Conservation (phyloP, 2,113 vertebrate species). For the Cebus imitator region DNA sequence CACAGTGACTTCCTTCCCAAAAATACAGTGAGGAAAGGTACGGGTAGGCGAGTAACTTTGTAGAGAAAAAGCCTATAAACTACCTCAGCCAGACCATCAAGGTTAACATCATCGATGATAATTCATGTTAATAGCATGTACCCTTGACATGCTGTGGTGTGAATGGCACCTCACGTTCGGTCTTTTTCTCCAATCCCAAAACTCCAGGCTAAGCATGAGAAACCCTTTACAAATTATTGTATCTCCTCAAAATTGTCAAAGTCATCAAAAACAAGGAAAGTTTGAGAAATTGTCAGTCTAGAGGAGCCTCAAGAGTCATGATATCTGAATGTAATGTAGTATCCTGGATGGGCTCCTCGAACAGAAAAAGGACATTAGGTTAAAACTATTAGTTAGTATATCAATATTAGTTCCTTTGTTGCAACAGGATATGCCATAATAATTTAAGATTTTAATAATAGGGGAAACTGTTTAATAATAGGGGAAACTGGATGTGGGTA, state of each 20-base stretch:
- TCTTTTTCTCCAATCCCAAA: background rate
- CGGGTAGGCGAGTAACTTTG: rapidly evolving
- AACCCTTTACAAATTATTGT: background rate
- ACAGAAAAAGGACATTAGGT: background rate
- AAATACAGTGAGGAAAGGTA: background rate
- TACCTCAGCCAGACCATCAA: background rate
- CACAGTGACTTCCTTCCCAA: background rate
- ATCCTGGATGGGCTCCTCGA: background rate
- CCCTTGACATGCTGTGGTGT: background rate
- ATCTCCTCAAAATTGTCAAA: background rate
- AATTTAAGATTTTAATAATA: background rate
- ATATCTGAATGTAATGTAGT: background rate
- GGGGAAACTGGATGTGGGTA: background rate
- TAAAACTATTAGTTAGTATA: background rate
- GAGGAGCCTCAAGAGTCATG: too few species aligned
- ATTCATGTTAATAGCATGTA: background rate
- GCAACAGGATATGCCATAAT: background rate
- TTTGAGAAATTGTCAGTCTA: background rate
- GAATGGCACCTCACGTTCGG: background rate
- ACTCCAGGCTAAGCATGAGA: background rate
- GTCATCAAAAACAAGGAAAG: background rate
- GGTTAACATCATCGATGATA: background rate
- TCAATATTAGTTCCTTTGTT: background rate
- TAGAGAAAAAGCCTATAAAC: background rate
- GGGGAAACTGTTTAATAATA: background rate